Base-by-base conservation (phyloP, 2,888 invertebrate species). In the Apantesis nais region DNA sequence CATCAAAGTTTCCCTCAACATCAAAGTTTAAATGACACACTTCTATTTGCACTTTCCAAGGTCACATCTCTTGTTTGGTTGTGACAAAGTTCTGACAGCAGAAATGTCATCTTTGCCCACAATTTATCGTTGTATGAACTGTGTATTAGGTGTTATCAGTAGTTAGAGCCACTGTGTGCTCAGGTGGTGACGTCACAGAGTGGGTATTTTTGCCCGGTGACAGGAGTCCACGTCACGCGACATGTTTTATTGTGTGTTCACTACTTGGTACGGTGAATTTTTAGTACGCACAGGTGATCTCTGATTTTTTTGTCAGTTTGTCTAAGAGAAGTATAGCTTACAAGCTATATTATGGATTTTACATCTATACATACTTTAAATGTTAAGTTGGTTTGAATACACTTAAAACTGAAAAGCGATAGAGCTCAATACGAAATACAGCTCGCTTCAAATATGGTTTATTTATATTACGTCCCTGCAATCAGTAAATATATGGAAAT, bases 121-220 rank as follows among this genome's bases (percentile, higher is more conserved):
- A 12, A 25, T 1, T 55, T 25, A n/a, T 52, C n/a, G 25, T 29
- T 29, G 25, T 29, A 55, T 29, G 25, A 55, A 55, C 14, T 25
- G 25, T 25, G 55, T 25, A n/a, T n/a, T n/a, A 4, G n/a, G 29
- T 25, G 14, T 48, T 29, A 14, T 58, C 29, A 58, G 25, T 25
- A 12, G 29, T 5, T 7, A 1, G 29, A 69, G 67, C 65, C 52
- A 64, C 68, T 62, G 78, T 76, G 77, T 77, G 74, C 74, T 76
- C 82, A 82, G 80, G 83, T 82, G 81, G 72, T 70, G 64, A 77
- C 80, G 81, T 79, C 81, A 82, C 72, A 75, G 74, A 74, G 68
- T 77, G 68, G 75, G 73, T 88, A 88, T 86, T 85, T 85, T 80
- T 87, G 80, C 75, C 75, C 76, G 71, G 76, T 77, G 78, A 74